Evolutionary conservation across 2,113 vertebrate genomes (phyloP).

Genomic region (Xenotilapia leptura): DNA sequence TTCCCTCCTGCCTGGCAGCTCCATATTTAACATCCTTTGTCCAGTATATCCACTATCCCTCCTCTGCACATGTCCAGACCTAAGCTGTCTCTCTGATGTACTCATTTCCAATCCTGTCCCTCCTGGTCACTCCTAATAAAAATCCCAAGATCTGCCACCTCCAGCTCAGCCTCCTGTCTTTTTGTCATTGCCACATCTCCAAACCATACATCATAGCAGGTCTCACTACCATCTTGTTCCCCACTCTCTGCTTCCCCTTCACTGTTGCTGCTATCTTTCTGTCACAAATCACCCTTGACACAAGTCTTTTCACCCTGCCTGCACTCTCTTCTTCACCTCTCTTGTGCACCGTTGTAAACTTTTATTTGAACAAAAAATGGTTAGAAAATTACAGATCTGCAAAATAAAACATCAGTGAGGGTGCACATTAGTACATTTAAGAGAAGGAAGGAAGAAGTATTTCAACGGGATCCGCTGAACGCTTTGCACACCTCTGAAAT

Average conservation of each 20-base stretch:
- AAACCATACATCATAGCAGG: neutral
- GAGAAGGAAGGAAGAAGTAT: neutral
- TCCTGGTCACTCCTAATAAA: neutral
- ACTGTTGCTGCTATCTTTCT: neutral
- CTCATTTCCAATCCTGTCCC: neutral
- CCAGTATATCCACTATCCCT: neutral
- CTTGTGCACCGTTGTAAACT: neutral
- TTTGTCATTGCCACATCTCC: neutral
- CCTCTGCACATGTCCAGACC: neutral
- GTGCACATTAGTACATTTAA: neutral
- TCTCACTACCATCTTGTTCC: neutral
- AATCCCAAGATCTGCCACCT: neutral
- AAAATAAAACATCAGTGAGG: neutral
- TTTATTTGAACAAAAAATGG: neutral
- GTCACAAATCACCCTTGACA: neutral
- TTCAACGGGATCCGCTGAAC: neutral
- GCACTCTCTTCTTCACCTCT: neutral
- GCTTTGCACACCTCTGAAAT: neutral
- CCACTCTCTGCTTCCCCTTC: neutral
- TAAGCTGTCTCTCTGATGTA: neutral
- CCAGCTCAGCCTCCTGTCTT: neutral
- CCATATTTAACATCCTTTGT: neutral
- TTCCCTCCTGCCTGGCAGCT: neutral
- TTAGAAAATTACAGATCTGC: neutral
- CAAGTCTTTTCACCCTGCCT: fast-evolving